Evolutionary conservation across 2,113 vertebrate genomes (phyloP).

Genomic region (rabbit (Oryctolagus cuniculus)): DNA sequence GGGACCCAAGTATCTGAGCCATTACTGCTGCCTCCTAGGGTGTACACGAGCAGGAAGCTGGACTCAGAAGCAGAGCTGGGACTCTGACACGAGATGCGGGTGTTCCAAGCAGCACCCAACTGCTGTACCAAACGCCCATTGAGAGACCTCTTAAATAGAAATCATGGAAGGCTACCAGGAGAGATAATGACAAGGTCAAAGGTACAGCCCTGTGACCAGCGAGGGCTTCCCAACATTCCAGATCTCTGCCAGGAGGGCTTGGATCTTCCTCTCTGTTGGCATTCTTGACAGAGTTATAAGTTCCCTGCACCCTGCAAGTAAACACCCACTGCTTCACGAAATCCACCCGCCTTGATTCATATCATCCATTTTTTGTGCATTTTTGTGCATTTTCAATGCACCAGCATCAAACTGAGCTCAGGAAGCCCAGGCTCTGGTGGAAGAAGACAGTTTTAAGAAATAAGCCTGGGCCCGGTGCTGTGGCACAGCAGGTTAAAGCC

Average conservation of each 20-base stretch:
- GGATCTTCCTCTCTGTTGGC: background rate
- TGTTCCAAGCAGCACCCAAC: too few relatives aligned
- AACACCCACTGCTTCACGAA: slow-evolving; percentile 13
- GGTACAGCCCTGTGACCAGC: background rate
- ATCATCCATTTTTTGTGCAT: background rate
- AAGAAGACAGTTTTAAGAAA: background rate
- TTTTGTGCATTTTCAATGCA: background rate
- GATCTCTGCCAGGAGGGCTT: background rate
- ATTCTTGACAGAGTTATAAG: slow-evolving; percentile 1
- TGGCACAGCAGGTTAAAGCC: background rate
- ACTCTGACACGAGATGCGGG: too few relatives aligned
- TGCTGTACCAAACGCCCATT: too few relatives aligned
- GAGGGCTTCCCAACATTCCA: background rate
- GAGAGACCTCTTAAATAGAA: background rate
- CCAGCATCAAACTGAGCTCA: background rate
- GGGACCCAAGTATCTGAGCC: too few relatives aligned
- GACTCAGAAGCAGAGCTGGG: too few relatives aligned
- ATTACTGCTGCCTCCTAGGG: too few relatives aligned
- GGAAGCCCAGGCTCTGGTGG: background rate
- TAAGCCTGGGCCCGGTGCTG: background rate
- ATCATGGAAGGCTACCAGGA: background rate
- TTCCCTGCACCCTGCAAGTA: background rate
- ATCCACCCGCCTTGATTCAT: background rate
- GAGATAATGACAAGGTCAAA: background rate
- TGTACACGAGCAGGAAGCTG: too few relatives aligned